Base-by-base conservation (phyloP, 2,888 invertebrate species). In the Pristionchus japonicus region DNA sequence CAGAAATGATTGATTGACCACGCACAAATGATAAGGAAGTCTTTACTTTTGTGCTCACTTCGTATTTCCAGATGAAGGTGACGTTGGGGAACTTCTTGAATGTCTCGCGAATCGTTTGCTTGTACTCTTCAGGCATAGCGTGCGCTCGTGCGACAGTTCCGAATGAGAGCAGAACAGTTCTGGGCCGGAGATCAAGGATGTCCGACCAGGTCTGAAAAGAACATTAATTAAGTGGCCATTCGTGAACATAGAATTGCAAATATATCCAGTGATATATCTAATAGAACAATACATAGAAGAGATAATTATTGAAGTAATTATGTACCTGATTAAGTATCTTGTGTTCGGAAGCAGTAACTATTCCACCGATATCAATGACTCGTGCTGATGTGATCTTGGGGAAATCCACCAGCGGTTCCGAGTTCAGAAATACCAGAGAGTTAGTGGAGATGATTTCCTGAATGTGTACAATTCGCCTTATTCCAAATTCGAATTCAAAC, bases 51-150 rank as follows among this genome's bases (percentile, higher is more conserved):
- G 57, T 20, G 57, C 43, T 37, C 15, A 85, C 85, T 85, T 91
- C 91, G 84, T 91, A 91, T 74, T 91, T 91, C 91, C 91, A 91
- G 37, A 91, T 89, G 67, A 91, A 91, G 0, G 91, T 74, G 15
- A 90, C 89, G 61, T 91, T 87, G 4, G 88, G 88, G 85, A 91
- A 88, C 27, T 83, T 88, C 82, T 86, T 80, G 40, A 89, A 87
- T 0, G 90, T 90, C 40, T 87, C 84, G 17, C 89, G 40, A n/a
- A 91, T 88, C 0, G 89, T 88, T 6, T 23, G 52, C 80, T 91
- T 91, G 83, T 89, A 88, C 27, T 87, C 43, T 37, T 86, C 57
- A 27, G 91, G 91, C 91, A 91, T 91, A 9, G 88, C 77, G 11
- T 88, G 85, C 17, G 91, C 90, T 17, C 90, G 88, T 7, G 90